These are phyloP conservation scores for Rugalucina vietnamica DNA, from an alignment of 2,888 invertebrate species.

Conservation along the genomic window DNA sequence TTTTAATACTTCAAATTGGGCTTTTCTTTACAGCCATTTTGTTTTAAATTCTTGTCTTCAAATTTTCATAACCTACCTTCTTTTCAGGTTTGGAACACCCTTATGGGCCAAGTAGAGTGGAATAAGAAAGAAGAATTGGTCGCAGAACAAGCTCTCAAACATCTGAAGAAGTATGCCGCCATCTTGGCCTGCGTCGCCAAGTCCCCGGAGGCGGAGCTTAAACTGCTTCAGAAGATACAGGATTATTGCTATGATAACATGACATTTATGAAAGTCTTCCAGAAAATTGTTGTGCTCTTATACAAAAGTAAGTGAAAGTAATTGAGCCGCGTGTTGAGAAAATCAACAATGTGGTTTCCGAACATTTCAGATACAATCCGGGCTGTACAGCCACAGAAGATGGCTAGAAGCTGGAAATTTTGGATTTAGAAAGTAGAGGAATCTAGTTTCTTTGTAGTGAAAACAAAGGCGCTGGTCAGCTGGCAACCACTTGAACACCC, in stretches of 20 bases:
- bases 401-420: no score
- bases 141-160: conserved; percentile 94
- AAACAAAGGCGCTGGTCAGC: no score
- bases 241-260: conserved; percentile 99
- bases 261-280: conserved; percentile 99
- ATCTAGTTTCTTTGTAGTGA: no score
- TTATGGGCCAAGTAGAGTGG: conserved; percentile 98
- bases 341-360: no score
- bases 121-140: conserved; percentile 99
- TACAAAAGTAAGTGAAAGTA: conserved; percentile 94
- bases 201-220: conserved; percentile 93
- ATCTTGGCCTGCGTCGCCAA: conserved; percentile 94
- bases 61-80: no score
- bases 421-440: no score
- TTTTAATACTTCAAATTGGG: no score
- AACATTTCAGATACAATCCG: no score
- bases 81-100: conserved; percentile 93
- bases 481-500: background rate
- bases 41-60: no score
- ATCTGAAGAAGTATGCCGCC: conserved; percentile 89
- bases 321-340: no score
- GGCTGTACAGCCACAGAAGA: no score
- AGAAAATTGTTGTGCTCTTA: conserved; percentile 97
- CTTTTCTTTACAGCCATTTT: no score
- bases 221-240: conserved; percentile 95